Percentiles rank a stretch among this genome's conserved stretches.
Conservation (phyloP, 1,140 invertebrate genomes). For the Drosophila bocqueti region DNA sequence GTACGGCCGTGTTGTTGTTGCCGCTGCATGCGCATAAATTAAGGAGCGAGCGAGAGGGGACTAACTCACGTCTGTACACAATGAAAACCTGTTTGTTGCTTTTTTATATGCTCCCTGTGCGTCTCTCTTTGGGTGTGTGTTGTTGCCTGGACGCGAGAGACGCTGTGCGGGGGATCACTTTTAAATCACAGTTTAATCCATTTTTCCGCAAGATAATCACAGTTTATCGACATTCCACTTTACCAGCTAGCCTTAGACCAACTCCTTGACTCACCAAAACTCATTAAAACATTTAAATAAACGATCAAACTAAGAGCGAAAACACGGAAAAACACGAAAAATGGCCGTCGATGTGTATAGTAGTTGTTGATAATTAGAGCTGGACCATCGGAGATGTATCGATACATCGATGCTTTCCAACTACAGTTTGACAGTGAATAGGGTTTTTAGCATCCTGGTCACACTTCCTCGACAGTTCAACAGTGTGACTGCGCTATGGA, state of each 20-base stretch:
- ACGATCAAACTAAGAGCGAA: constrained; percentile 73
- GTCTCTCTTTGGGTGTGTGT: constrained; percentile 62
- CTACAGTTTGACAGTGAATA: too few species aligned
- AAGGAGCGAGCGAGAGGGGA: constrained; percentile 40
- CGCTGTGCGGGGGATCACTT: constrained; percentile 64
- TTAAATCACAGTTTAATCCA: constrained; percentile 45
- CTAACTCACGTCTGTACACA: constrained; percentile 80
- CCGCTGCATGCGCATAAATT: constrained; percentile 74
- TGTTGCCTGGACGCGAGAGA: constrained; percentile 40
- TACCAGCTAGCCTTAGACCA: neutral
- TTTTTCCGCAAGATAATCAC: constrained; percentile 10
- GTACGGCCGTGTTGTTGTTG: constrained; percentile 41
- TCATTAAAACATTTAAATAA: constrained; percentile 75
- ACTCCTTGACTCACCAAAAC: constrained; percentile 70
- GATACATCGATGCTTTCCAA: too few species aligned
- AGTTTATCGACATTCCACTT: neutral
- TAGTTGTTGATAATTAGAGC: too few species aligned
- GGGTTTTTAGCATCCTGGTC: neutral
- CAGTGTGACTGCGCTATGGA: too few species aligned
- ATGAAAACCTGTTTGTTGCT: constrained; percentile 83
- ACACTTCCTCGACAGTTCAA: neutral
- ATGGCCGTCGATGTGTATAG: constrained; percentile 23
- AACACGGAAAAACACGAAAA: constrained; percentile 66
- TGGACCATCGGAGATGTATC: too few species aligned
- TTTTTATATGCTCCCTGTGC: constrained; percentile 48